Evolutionary conservation across 2,113 vertebrate species (phyloP).

Genomic region (Sialia sialis): DNA sequence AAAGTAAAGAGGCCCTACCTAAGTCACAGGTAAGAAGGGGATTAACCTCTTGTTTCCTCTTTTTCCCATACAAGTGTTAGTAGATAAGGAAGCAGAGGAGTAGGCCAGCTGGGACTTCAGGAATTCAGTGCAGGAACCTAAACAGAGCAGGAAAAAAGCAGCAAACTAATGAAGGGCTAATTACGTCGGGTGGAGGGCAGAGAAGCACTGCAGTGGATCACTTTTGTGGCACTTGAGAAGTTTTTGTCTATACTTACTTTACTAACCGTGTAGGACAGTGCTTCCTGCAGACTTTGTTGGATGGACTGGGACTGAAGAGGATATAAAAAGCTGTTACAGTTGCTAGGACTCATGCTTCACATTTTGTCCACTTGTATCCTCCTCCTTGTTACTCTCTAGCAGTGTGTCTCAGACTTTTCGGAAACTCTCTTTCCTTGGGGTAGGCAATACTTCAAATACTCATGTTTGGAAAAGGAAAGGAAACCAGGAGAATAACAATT

Average conservation of each 20-base stretch:
- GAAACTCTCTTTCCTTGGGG: neutral
- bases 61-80: accelerated
- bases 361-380: neutral
- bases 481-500: neutral
- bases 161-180: neutral
- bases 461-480: neutral
- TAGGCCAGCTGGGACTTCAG: neutral
- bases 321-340: neutral
- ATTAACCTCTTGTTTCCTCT: neutral
- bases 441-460: neutral
- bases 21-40: neutral
- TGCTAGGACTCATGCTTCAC: neutral
- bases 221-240: accelerated
- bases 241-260: neutral
- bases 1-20: neutral
- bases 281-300: neutral
- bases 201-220: neutral
- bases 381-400: neutral
- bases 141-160: neutral
- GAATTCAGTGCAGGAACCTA: neutral
- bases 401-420: neutral
- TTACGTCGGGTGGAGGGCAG: accelerated
- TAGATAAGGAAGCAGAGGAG: neutral
- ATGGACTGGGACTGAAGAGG: too few species aligned
- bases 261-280: neutral